Conservation (phyloP, 2,113 vertebrate species). For the Hemicordylus capensis region DNA sequence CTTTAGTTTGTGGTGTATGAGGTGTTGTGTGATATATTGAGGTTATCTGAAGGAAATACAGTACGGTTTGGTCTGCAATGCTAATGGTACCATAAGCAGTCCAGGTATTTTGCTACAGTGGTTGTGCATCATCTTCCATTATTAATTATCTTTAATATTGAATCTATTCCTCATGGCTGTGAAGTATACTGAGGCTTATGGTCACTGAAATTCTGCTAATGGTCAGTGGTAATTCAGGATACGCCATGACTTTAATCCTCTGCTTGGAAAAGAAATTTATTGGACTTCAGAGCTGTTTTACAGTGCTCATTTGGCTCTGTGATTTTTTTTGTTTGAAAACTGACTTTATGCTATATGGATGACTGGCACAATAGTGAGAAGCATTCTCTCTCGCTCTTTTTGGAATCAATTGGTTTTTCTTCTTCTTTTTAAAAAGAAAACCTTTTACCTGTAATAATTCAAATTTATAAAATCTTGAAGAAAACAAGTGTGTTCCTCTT, state of each 20-base stretch:
- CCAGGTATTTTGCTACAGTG: conserved; percentile 82
- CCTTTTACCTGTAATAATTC: conserved; percentile 75
- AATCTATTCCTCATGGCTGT: conserved; percentile 26
- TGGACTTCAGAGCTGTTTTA: conserved; percentile 18
- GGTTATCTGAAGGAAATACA: conserved; percentile 73
- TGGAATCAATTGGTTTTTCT: conserved; percentile 59
- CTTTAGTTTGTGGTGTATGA: conserved; percentile 62
- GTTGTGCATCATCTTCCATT: conserved; percentile 54
- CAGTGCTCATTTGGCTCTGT: conserved; percentile 51
- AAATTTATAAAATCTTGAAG: conserved; percentile 78
- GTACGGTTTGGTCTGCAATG: conserved; percentile 72
- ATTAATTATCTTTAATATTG: conserved; percentile 46
- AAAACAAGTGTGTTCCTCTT: conserved; percentile 73
- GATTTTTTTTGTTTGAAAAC: conserved; percentile 55
- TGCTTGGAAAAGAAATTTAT: conserved; percentile 12
- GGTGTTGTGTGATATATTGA: conserved; percentile 65
- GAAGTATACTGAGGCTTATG: conserved; percentile 16
- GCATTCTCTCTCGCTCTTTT: conserved; percentile 60
- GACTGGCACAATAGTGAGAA: conserved; percentile 64
- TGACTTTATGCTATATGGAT: conserved; percentile 51
- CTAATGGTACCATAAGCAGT: conserved; percentile 71
- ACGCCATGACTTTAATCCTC: not conserved
- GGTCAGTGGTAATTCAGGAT: not conserved
- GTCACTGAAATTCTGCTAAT: not conserved
- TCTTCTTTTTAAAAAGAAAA: conserved; percentile 48